phyloP scores from a whole-genome alignment of 2,888 invertebrate genomes.

The Acrobasis repandana region DNA sequence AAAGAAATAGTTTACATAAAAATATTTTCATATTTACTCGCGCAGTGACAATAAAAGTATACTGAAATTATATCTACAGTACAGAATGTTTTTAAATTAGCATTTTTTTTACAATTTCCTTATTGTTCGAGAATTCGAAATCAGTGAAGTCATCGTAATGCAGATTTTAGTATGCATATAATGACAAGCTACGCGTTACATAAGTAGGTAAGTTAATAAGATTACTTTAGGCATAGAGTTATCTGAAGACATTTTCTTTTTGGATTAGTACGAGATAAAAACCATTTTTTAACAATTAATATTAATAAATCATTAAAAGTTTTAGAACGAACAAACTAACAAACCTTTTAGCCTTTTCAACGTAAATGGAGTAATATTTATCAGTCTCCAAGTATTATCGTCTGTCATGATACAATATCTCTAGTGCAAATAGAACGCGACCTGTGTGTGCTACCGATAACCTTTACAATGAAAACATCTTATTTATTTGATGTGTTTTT shows the following conservation, averaged over 20 bases:
- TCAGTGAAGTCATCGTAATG: neutral
- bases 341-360: too few species aligned
- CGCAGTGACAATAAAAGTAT: too few species aligned
- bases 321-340: too few species aligned
- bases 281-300: too few species aligned
- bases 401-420: neutral
- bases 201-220: neutral
- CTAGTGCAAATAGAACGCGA: neutral
- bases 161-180: neutral
- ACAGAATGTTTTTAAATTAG: neutral
- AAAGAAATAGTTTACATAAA: too few species aligned
- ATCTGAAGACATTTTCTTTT: neutral
- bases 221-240: neutral
- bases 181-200: too few species aligned
- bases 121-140: slow-evolving; percentile 3
- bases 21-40: too few species aligned
- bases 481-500: neutral
- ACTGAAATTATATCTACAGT: neutral
- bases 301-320: too few species aligned
- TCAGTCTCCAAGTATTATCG: neutral
- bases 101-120: slow-evolving; percentile 4
- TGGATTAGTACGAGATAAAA: too few species aligned
- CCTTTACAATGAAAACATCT: neutral
- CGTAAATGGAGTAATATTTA: neutral
- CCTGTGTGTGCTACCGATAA: neutral